Evolutionary conservation across 2,888 invertebrate species (phyloP), one percentile per base, ranked within the genome.

Genomic region (Drepanosiphum platanoidis): DNA sequence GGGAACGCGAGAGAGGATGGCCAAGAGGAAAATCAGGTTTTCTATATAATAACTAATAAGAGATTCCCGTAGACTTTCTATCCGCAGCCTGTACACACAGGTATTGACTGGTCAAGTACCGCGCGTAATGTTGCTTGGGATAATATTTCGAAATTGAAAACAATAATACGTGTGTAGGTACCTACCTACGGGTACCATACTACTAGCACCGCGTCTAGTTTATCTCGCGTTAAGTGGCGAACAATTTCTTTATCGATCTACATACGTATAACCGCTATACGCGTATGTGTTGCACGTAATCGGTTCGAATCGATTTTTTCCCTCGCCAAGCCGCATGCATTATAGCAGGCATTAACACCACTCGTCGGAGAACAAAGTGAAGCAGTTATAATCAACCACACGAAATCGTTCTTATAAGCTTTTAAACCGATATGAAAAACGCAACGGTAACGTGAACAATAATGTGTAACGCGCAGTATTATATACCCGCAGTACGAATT

Each of bases 11-110:
- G 81, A 15, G 81, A 80, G 70, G 52, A 70, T 58, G 11, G 52
- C 36, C 52, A 80, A 80, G 80, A 81, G 30, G 71, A 81, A 81
- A 81, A 81, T 71, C 81, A 30, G 81, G 81, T 81, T 77, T 81
- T 39, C 61, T 58, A 52, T 81, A n/a, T n/a, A n/a, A n/a, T n/a
- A n/a, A n/a, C n/a, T n/a, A 79, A 68, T 66, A 71, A 81, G 58
- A 81, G 39, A 71, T 71, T 81, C 71, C 32, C 71, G 58, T 81
- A 52, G 34, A 71, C 71, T 71, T 71, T 71, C 81, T 71, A 81
- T 52, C 32, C 18, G 34, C 64, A 34, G 7, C 34, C n/a, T n/a
- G 18, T 27, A 39, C 22, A 66, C 9, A 0, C 22, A n/a, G 18
- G 27, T 70, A 27, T 42, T 39, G 30, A 36, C 61, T 5, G 52